Percentiles rank a stretch among this genome's conserved stretches.
Evolutionary conservation across 2,797 vertebrate genomes (phyloP).

Genomic region (Dendrocincla fuliginosa): DNA sequence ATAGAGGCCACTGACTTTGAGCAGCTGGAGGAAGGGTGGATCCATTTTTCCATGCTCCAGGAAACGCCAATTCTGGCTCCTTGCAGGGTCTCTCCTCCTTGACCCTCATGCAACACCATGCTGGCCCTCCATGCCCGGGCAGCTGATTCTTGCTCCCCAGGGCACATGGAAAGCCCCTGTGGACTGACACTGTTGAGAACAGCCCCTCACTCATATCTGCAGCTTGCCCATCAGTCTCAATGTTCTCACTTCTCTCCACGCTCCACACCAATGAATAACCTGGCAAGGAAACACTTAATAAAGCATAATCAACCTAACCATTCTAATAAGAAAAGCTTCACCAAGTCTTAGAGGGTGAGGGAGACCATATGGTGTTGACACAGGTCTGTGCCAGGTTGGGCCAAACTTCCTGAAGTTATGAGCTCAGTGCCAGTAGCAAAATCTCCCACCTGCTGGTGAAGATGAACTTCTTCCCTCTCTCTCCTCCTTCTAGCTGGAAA

Average conservation of each 20-base stretch:
- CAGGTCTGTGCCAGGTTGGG: background rate
- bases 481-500: background rate
- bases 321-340: background rate
- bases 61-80: background rate
- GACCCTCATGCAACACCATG: background rate
- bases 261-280: background rate
- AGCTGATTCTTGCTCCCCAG: background rate
- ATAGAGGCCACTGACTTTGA: background rate
- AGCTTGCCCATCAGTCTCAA: background rate
- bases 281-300: background rate
- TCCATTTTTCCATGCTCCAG: background rate
- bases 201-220: rapidly evolving
- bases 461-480: background rate
- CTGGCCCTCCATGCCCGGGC: rapidly evolving
- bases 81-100: background rate
- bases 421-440: background rate
- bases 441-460: background rate
- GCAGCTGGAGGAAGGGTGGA: background rate
- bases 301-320: background rate
- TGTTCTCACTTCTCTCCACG: background rate
- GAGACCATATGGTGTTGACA: background rate
- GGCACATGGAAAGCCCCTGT: background rate
- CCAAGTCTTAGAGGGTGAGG: background rate
- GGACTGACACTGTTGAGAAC: rapidly evolving
- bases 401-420: background rate